Evolutionary conservation across 2,888 invertebrate genomes (phyloP), one percentile per base, ranked within the genome.

Genomic region (Pheosia gnoma): DNA sequence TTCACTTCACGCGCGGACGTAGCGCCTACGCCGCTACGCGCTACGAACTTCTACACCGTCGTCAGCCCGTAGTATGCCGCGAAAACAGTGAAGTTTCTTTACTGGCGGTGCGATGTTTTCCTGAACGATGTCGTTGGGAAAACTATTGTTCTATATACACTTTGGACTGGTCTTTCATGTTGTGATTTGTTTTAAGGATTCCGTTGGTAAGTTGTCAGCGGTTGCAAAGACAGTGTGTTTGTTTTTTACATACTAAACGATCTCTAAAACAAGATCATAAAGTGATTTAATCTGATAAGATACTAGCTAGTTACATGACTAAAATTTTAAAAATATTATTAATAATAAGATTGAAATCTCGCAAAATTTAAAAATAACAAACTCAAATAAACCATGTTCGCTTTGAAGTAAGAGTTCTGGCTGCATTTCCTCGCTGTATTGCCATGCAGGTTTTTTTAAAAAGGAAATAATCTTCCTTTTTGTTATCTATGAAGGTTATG

Each of bases 101-200:
- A 66, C 65, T 74, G 70, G 79, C 81, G 71, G 83, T 89, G 90
- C 82, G 66, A 92, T 93, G 92, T 90, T 2, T 88, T 86, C 83
- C 84, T 87, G 84, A 91, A 93, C 89, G 82, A 93, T 93, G 93
- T 89, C 89, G 89, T 89, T 92, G 81, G 87, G 87, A 82, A 93
- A 91, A 89, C 84, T 93, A 81, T 89, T 93, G 87, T 92, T 91
- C 85, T 93, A 88, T 83, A 80, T 91, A 88, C 89, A 93, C 76
- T 93, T 93, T 75, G 93, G 93, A 92, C 93, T 93, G 79, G 91
- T 93, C 90, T 93, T 93, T 88, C 92, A 93, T 80, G 88, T 91
- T 85, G 93, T 91, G 86, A 93, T 93, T 86, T 93, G 93, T 85
- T 92, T 92, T 87, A 92, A 93, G 86, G 93, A 93, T 83, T 84